Conservation (phyloP, 1,140 invertebrate genomes). For the Colletes latitarsis region DNA sequence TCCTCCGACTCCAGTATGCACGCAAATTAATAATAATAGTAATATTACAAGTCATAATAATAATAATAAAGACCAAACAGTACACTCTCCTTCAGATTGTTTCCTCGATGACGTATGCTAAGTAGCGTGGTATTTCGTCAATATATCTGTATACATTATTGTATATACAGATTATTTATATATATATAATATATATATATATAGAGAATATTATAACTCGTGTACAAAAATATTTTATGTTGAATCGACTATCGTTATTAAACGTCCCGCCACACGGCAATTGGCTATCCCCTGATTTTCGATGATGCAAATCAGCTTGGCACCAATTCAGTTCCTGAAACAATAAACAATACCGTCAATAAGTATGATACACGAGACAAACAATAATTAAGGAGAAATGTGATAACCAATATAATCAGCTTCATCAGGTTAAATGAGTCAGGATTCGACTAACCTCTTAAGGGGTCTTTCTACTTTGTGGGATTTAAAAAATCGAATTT, state of each 20-base stretch:
- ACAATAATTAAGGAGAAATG: background rate
- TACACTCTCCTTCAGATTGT: background rate
- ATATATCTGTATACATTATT: conserved; percentile 5
- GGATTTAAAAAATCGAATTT: too few species aligned
- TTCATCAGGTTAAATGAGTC: too few species aligned
- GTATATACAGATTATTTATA: conserved; percentile 32
- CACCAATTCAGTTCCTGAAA: conserved; percentile 79
- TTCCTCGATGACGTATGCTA: background rate
- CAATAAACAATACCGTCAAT: conserved; percentile 30
- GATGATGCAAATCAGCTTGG: conserved; percentile 72
- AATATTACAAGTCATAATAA: conserved; percentile 10
- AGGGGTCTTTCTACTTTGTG: too few species aligned
- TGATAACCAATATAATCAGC: too few species aligned
- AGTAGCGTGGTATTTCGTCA: background rate
- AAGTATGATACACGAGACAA: background rate
- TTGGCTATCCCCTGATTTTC: conserved; percentile 54
- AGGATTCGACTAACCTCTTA: too few species aligned
- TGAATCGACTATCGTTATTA: conserved; percentile 54
- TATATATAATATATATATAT: conserved; percentile 31
- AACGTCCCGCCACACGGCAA: conserved; percentile 34
- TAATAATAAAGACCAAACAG: conserved; percentile 1
- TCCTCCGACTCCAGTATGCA: background rate
- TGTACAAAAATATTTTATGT: conserved; percentile 66
- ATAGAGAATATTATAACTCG: conserved; percentile 44
- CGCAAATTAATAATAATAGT: conserved; percentile 12